Conservation (phyloP, 2,888 invertebrate species). For the Minunthozetes semirufus region DNA sequence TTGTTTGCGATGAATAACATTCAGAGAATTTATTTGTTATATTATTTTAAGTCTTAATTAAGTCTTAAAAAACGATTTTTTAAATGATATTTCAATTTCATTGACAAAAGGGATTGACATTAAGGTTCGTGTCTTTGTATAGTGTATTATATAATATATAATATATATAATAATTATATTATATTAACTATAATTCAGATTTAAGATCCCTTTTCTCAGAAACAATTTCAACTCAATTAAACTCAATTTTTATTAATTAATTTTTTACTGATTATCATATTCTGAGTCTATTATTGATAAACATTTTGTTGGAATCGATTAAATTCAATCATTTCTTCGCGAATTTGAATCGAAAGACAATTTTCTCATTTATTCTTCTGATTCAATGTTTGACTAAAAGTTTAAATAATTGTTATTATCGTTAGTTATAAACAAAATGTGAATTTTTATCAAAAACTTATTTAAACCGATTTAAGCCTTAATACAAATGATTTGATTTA, state of each 20-base stretch:
- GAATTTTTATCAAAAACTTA: no score
- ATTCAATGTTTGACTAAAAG: background rate
- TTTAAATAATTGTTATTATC: background rate
- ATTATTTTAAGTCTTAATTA: background rate
- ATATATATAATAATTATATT: conserved; percentile 5
- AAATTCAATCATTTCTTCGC: no score
- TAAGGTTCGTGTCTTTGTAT: conserved; percentile 19
- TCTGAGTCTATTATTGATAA: background rate
- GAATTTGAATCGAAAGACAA: no score
- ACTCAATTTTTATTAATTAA: conserved; percentile 1
- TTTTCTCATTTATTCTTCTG: no score
- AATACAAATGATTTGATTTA: background rate
- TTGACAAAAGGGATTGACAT: conserved; percentile 17
- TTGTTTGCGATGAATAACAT: conserved; percentile 9
- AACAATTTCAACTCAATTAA: background rate
- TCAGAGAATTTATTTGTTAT: background rate
- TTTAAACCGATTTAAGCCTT: background rate
- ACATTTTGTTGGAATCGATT: no score
- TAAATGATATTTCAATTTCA: background rate
- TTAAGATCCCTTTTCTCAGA: background rate
- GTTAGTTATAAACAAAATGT: background rate
- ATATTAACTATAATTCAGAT: background rate
- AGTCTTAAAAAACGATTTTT: background rate
- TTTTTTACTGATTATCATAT: conserved; percentile 22
- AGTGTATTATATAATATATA: background rate